These are phyloP conservation scores for Pardosa pseudoannulata DNA, from an alignment of 2,888 invertebrate genomes.

Conservation along the genomic window DNA sequence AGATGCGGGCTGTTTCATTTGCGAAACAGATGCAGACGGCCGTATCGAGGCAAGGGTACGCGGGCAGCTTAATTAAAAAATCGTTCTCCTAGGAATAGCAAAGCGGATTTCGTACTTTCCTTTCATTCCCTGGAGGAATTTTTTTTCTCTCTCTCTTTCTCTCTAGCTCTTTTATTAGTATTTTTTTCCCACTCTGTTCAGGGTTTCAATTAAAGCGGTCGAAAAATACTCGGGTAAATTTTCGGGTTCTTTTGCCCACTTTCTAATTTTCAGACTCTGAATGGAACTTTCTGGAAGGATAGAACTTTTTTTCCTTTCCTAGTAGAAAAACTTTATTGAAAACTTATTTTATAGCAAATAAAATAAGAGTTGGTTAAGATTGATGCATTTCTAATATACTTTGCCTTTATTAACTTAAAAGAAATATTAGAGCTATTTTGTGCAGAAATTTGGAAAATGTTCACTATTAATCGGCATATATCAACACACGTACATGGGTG, in stretches of 20 bases:
- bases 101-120: not conserved
- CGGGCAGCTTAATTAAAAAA: constrained; percentile 65
- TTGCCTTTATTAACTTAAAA: too few species aligned
- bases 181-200: too few species aligned
- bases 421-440: too few species aligned
- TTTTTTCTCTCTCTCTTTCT: too few species aligned
- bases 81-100: constrained; percentile 35
- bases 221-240: constrained; percentile 25
- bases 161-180: too few species aligned
- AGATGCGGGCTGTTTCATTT: constrained; percentile 62
- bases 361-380: too few species aligned
- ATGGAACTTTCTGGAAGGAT: constrained; percentile 25
- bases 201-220: constrained; percentile 45
- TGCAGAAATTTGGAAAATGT: too few species aligned
- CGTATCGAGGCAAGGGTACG: constrained; percentile 16
- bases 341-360: too few species aligned
- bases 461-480: too few species aligned
- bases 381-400: too few species aligned
- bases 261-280: constrained; percentile 49
- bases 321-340: too few species aligned
- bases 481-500: too few species aligned
- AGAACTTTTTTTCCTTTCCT: not conserved
- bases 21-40: constrained; percentile 32
- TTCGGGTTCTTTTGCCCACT: constrained; percentile 27
- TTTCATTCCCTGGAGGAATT: not conserved